Conservation (phyloP, 2,888 invertebrate genomes). For the Fabriciana adippe region DNA sequence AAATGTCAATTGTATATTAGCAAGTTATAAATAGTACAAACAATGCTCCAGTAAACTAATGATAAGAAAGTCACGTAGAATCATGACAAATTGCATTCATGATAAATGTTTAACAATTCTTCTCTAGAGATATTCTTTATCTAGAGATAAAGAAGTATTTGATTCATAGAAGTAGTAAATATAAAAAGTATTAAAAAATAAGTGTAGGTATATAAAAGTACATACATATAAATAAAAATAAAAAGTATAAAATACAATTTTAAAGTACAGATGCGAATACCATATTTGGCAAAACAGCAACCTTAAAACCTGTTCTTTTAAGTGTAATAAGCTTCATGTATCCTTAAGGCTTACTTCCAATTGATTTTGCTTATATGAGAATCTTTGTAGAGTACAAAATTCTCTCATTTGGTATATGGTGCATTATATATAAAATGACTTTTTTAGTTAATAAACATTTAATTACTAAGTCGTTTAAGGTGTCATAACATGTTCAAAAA, state of each 20-base stretch:
- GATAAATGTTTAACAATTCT: constrained; percentile 25
- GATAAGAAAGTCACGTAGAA: constrained; percentile 49
- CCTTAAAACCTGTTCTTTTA: constrained; percentile 11
- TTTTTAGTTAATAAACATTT: too few species aligned
- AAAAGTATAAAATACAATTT: neutral
- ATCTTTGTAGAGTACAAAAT: neutral
- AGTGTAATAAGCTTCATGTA: constrained; percentile 10
- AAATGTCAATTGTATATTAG: neutral
- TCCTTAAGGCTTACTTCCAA: constrained; percentile 2
- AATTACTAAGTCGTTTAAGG: too few species aligned
- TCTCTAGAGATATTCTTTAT: too few species aligned
- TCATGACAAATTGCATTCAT: constrained; percentile 28
- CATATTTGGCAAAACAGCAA: constrained; percentile 14
- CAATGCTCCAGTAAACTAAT: constrained; percentile 53
- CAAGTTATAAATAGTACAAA: constrained; percentile 39
- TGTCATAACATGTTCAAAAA: too few species aligned
- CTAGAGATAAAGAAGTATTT: constrained; percentile 23
- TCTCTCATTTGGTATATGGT: too few species aligned
- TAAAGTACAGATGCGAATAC: neutral
- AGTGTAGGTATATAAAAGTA: neutral
- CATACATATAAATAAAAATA: too few species aligned
- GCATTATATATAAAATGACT: too few species aligned
- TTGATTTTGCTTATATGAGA: neutral
- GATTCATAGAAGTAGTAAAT: neutral
- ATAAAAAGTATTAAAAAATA: neutral